Evolutionary conservation across 2,888 invertebrate genomes (phyloP), one percentile per base, ranked within the genome.

Genomic region (Bombylius discolor): DNA sequence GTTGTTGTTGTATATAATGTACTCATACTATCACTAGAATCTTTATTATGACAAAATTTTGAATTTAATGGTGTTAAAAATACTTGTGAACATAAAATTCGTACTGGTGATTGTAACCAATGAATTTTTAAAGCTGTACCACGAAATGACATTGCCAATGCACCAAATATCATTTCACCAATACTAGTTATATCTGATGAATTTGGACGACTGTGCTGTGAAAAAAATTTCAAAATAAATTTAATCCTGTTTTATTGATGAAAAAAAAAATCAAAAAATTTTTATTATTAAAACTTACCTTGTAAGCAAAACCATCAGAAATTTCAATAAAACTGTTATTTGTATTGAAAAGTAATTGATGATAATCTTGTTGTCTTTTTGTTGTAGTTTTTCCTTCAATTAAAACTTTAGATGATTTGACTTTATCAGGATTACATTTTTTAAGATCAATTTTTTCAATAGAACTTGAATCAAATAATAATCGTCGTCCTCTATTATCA

Each of bases 91-190:
- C 80, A 82, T 70, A 82, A 59, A 55, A 79, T 70, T 51, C 76
- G 70, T 0, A 72, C 66, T 5, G 79, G 78, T 4, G 73, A 69
- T 33, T 74, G 72, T 60, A 79, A 64, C 64, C 76, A 76, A 63
- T 79, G 79, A 5, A 79, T 88, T 78, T 94, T 94, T 61, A 91
- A 79, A n/a, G 89, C 85, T 45, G 89, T 83, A 55, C 89, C 91
- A 67, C 85, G 83, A 74, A 84, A 91, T 62, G 89, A 87, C 87
- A 94, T 87, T 4, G 91, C 89, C 52, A 90, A 86, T 4, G 91
- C 85, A 8, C 94, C 94, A 71, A 94, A 94, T 65, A 93, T 85
- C 89, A 94, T 90, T 78, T 94, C 94, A 63, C 90, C 88, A 68
- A 93, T 78, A 61, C 83, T 78, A 62, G 80, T 81, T 57, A 85